phyloP scores from a whole-genome alignment of 2,888 invertebrate species.

The Drosophila prolongata region DNA sequence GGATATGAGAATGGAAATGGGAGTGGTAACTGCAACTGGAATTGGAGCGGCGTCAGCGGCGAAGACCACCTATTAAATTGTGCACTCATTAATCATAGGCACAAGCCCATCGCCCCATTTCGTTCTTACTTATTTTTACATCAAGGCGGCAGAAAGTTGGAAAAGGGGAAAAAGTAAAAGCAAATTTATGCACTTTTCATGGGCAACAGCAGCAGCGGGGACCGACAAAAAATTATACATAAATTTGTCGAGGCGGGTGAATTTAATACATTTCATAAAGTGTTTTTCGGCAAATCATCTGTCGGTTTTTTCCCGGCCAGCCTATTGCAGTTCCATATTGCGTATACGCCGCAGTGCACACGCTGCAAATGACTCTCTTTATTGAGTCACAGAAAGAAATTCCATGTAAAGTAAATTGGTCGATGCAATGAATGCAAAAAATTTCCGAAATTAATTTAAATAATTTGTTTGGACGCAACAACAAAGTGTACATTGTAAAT shows the following conservation, averaged over 20 bases:
- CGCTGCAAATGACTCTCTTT: conserved; percentile 58
- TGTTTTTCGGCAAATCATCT: conserved; percentile 51
- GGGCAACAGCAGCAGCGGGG: conserved; percentile 42
- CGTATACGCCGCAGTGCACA: conserved; percentile 70
- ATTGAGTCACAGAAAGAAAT: conserved; percentile 26
- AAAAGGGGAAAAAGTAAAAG: conserved; percentile 53
- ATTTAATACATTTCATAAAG: conserved; percentile 69
- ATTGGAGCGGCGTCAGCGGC: conserved; percentile 21
- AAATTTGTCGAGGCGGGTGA: conserved; percentile 52
- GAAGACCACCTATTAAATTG: conserved; percentile 79
- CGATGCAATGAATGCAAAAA: conserved; percentile 5
- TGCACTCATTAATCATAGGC: conserved; percentile 76
- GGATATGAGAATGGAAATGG: conserved; percentile 17
- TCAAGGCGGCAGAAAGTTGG: conserved; percentile 28
- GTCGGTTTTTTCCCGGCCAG: conserved; percentile 27
- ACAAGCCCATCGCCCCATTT: conserved; percentile 29
- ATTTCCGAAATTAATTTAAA: conserved; percentile 60
- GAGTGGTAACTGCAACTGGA: conserved; percentile 3
- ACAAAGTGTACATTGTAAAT: conserved; percentile 14
- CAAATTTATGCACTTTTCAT: conserved; percentile 73
- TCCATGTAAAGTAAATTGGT: conserved; percentile 32
- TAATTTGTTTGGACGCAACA: conserved; percentile 44
- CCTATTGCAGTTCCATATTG: conserved; percentile 66
- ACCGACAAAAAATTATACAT: conserved; percentile 55
- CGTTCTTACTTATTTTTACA: conserved; percentile 58